These are phyloP conservation scores for Sitophilus oryzae DNA, from an alignment of 1,140 invertebrate genomes.

Conservation along the genomic window DNA sequence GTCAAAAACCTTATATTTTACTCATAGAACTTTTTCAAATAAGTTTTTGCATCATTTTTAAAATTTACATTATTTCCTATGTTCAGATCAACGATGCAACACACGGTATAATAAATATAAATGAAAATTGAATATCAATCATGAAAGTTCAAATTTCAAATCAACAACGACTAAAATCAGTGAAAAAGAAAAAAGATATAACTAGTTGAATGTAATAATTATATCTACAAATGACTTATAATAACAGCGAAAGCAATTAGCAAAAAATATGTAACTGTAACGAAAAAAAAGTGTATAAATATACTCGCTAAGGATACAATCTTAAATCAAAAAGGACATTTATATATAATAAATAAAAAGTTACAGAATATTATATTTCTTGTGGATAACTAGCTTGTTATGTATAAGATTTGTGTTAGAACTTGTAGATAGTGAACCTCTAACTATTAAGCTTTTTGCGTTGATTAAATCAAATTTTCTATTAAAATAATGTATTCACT, in stretches of 20 bases:
- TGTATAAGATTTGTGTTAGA: conserved; percentile 17
- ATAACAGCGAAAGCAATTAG: neutral
- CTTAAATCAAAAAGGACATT: too few relatives aligned
- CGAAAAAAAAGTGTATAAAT: neutral
- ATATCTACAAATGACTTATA: conserved; percentile 6
- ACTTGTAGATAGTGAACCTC: conserved; percentile 20
- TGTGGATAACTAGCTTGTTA: neutral
- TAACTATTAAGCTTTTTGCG: conserved; percentile 21
- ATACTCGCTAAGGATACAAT: too few relatives aligned
- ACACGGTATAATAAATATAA: too few relatives aligned
- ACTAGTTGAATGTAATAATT: neutral
- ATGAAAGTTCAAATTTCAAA: too few relatives aligned
- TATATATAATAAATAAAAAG: neutral
- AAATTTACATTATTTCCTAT: too few relatives aligned
- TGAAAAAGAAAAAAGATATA: neutral
- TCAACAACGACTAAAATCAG: too few relatives aligned
- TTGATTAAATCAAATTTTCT: neutral
- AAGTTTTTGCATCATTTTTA: too few relatives aligned
- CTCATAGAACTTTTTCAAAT: too few relatives aligned
- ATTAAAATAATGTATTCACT: neutral
- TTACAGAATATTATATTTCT: neutral
- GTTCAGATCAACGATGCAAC: too few relatives aligned
- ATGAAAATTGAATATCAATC: too few relatives aligned
- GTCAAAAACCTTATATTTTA: too few relatives aligned
- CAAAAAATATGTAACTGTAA: neutral